Conservation (phyloP, 2,797 vertebrate genomes). For the Somateria mollissima region DNA sequence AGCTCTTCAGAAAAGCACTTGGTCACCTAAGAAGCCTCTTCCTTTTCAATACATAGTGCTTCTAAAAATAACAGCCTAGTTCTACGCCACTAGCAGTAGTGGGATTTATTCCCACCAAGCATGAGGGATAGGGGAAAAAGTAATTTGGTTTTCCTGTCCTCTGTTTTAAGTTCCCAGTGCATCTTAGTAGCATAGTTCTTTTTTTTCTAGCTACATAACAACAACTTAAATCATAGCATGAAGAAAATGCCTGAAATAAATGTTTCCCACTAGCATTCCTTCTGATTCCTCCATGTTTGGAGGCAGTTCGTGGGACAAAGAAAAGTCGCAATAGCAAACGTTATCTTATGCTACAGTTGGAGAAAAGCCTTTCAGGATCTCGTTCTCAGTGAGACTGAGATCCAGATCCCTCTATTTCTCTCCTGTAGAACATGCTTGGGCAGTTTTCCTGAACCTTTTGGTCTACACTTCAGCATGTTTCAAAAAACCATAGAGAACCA, state of each 20-base stretch:
- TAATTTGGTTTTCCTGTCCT: not conserved
- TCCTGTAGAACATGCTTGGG: slow-evolving; percentile 75
- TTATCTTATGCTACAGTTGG: not conserved
- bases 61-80: not conserved
- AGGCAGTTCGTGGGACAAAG: not conserved
- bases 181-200: not conserved
- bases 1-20: not conserved
- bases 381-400: slow-evolving; percentile 61
- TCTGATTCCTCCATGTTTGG: not conserved
- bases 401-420: slow-evolving; percentile 77
- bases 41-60: not conserved
- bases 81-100: not conserved
- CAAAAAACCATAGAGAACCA: slow-evolving; percentile 85
- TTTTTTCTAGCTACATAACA: not conserved
- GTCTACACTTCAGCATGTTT: slow-evolving; percentile 93
- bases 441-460: slow-evolving; percentile 80
- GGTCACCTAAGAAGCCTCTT: not conserved
- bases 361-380: slow-evolving; percentile 14
- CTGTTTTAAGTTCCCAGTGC: not conserved
- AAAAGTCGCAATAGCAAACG: not conserved
- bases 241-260: not conserved
- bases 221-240: not conserved
- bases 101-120: not conserved
- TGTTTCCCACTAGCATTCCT: not conserved
- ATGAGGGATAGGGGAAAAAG: not conserved